phyloP scores from a whole-genome alignment of 2,888 invertebrate genomes.

The Agrotis puta region DNA sequence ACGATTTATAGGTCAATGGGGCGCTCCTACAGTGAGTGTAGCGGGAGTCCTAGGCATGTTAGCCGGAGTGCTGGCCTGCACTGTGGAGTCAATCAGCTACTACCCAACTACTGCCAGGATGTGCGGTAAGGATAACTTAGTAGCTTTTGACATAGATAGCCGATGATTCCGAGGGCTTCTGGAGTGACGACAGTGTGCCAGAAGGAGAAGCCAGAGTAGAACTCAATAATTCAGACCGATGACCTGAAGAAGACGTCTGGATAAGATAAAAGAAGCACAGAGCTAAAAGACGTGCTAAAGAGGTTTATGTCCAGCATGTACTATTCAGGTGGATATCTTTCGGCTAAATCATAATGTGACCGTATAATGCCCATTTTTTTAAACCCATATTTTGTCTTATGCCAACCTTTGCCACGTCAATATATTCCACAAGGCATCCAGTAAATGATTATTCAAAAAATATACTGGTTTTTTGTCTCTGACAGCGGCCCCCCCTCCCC shows the following conservation, averaged over 20 bases:
- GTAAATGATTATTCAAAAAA: not conserved
- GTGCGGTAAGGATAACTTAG: conserved; percentile 84
- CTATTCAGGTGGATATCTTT: not conserved
- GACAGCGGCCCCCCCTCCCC: conserved; percentile 94
- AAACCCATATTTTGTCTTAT: too few species aligned
- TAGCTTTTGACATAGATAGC: not conserved
- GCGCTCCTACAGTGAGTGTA: conserved; percentile 93
- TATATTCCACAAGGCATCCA: too few species aligned
- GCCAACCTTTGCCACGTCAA: too few species aligned
- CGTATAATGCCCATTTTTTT: too few species aligned
- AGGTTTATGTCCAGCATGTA: not conserved
- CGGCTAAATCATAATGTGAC: not conserved
- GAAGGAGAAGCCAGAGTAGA: not conserved
- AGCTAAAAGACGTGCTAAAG: too few species aligned
- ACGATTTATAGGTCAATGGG: conserved; percentile 93
- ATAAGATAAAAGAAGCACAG: not conserved
- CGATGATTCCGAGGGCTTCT: accelerated
- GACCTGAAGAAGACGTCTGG: not conserved
- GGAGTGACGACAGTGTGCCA: not conserved
- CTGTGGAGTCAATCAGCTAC: conserved; percentile 96
- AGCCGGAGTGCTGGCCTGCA: conserved; percentile 95
- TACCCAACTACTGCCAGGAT: conserved; percentile 97
- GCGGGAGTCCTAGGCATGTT: conserved; percentile 94
- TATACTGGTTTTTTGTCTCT: too few species aligned
- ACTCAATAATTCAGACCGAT: not conserved